Conservation (phyloP, 1,140 invertebrate species). For the Stratiolaelaps scimitus region DNA sequence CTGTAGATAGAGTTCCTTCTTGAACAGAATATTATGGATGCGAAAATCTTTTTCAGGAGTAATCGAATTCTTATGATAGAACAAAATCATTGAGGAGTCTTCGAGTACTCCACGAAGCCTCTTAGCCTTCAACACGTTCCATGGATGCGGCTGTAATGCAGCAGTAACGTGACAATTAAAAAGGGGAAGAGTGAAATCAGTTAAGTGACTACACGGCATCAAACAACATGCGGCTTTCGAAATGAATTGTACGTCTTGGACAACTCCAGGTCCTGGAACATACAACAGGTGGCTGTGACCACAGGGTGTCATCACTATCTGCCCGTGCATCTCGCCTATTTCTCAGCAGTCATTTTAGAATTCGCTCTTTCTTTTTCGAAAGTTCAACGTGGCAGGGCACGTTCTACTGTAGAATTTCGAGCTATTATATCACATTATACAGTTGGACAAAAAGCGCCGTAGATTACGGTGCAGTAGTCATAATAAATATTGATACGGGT, state of each 20-base stretch:
- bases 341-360: too few species aligned
- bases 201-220: too few species aligned
- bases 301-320: too few species aligned
- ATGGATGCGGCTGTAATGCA: constrained; percentile 32
- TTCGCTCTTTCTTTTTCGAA: too few species aligned
- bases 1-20: constrained; percentile 32
- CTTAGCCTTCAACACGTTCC: constrained; percentile 33
- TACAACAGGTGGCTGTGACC: too few species aligned
- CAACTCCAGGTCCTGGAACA: too few species aligned
- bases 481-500: not conserved
- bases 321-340: too few species aligned
- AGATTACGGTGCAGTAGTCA: not conserved
- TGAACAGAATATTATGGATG: constrained; percentile 33
- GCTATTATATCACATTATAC: too few species aligned
- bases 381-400: too few species aligned
- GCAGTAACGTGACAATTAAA: not conserved
- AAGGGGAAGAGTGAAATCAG: not conserved
- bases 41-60: constrained; percentile 6
- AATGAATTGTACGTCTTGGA: too few species aligned
- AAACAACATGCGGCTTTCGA: too few species aligned
- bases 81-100: constrained; percentile 32
- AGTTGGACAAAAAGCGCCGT: not conserved
- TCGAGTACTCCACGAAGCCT: constrained; percentile 32
- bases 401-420: too few species aligned
- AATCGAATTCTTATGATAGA: constrained; percentile 33